Evolutionary conservation across 2,797 vertebrate genomes (phyloP).

Genomic region (Melanotaenia maccullochi): DNA sequence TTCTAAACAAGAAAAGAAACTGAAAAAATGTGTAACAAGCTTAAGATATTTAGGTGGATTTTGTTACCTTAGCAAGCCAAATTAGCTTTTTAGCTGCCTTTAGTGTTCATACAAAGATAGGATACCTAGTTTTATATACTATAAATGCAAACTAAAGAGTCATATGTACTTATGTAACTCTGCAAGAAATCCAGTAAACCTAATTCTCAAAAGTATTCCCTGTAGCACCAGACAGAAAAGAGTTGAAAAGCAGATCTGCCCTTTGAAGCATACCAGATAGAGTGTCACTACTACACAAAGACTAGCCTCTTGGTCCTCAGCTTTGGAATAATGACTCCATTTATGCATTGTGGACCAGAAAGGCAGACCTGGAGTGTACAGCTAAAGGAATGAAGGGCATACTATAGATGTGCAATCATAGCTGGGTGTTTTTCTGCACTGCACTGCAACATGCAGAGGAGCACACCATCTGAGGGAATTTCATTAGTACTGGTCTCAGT

Average conservation of each 20-base stretch:
- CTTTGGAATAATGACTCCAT: not conserved
- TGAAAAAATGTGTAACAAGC: not conserved
- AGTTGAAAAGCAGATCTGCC: not conserved
- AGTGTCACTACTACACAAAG: conserved; percentile 4
- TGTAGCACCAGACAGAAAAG: conserved; percentile 1
- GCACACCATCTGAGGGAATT: conserved; percentile 30
- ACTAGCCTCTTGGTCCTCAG: not conserved
- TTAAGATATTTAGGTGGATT: not conserved
- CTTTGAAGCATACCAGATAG: not conserved
- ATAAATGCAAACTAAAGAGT: too few species aligned
- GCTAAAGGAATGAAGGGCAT: conserved; percentile 8
- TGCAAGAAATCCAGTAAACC: not conserved
- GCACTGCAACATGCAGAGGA: conserved; percentile 50
- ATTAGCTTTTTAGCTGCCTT: not conserved
- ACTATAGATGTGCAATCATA: conserved; percentile 1
- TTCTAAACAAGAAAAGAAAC: too few species aligned
- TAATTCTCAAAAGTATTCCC: not conserved
- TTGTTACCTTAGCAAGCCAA: not conserved
- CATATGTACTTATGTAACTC: not conserved
- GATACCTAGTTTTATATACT: not conserved
- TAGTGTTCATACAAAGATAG: not conserved
- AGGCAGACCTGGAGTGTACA: not conserved
- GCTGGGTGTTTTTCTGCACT: conserved; percentile 28
- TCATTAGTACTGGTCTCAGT: conserved; percentile 53
- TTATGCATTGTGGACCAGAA: not conserved